Evolutionary conservation across 2,797 vertebrate species (phyloP), one percentile per base, ranked within the genome.

Genomic region (Pampus argenteus): DNA sequence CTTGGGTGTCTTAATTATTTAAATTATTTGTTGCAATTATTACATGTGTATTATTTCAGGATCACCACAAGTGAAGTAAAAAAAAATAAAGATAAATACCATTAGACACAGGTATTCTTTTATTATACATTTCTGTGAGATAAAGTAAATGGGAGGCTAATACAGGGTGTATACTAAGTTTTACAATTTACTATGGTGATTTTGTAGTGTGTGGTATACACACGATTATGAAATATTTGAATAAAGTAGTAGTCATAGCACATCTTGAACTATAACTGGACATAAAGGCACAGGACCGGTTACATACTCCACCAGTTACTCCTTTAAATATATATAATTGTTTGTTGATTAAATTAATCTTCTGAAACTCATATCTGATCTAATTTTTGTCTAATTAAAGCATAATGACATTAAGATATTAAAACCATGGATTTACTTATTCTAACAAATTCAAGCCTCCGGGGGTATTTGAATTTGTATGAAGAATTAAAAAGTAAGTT

Each of bases 1-100:
- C 23, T 58, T 57, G 79, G 59, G 42, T 85, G 78, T 82, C 67
- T 68, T 64, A 82, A 10, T 90, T 81, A 82, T 88, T 89, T 74
- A n/a, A 63, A 47, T 36, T 9, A 9, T 31, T 2, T 1, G 61
- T 73, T 57, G n/a, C 34, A 34, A 54, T 49, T 68, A 17, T n/a
- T 38, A 1, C n/a, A 47, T 9, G 38, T 2, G 10, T 25, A 62
- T 40, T 29, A 10, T 34, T 29, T 7, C 17, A 58, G 5, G 44
- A 18, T 44, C 5, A 25, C 0, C 29, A 65, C 23, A 40, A 9
- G 2, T 36, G 15, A 29, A 47, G 26, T 14, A 4, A 51, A 51
- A 83, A 15, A 23, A 0, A 83, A 15, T 20, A 0, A 1, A 22
- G 10, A 45, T 8, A 26, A 52, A 71, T 74, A 59, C 29, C 28